These are phyloP conservation scores for Bos javanicus DNA, from an alignment of 2,113 vertebrate genomes.

Conservation along the genomic window DNA sequence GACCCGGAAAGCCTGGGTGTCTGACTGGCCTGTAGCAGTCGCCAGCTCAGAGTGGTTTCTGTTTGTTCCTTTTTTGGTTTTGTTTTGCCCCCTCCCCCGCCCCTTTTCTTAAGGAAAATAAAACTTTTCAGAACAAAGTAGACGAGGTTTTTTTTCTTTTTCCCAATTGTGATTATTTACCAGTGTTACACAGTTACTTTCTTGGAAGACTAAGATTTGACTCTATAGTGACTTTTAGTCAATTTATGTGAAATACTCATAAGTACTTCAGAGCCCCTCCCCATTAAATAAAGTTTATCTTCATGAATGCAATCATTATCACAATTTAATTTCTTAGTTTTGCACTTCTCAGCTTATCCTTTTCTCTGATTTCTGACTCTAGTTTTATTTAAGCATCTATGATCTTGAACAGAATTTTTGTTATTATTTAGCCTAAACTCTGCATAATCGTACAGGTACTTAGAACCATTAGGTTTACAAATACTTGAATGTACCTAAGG, in stretches of 20 bases:
- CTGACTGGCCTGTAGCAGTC: background rate
- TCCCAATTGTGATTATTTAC: background rate
- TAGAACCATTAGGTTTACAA: background rate
- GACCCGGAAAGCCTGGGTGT: constrained; percentile 49
- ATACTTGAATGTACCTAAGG: background rate
- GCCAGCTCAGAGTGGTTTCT: constrained; percentile 43
- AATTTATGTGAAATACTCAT: background rate
- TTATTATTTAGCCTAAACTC: background rate
- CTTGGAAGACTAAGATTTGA: constrained; percentile 3
- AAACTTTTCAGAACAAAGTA: constrained; percentile 67
- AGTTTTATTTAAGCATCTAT: background rate
- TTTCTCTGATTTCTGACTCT: background rate
- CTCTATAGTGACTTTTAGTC: background rate
- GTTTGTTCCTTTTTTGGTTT: constrained; percentile 48
- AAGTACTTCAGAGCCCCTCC: background rate
- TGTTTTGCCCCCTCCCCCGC: background rate
- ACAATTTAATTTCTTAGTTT: constrained; percentile 40
- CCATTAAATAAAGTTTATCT: constrained; percentile 51
- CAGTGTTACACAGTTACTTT: background rate
- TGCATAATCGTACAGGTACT: background rate
- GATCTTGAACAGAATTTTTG: background rate
- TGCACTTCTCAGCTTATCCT: background rate
- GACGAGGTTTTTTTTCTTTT: background rate
- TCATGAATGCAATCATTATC: constrained; percentile 36
- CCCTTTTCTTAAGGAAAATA: constrained; percentile 30